Base-by-base conservation (phyloP, 2,113 vertebrate species). In the Lichenostomus cassidix region DNA sequence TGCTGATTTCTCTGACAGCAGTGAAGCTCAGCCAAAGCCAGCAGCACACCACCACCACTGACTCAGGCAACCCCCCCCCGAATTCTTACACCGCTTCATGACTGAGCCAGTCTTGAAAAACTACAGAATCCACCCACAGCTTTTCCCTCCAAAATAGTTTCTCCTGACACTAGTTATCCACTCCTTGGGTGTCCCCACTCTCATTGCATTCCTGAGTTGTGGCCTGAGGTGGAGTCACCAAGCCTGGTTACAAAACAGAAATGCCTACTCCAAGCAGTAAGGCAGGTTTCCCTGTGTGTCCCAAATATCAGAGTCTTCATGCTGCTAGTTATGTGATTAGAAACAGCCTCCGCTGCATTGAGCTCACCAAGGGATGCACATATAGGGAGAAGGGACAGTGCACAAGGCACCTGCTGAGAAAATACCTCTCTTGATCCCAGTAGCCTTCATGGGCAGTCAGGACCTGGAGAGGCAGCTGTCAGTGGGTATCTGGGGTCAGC, bases 401-500 rank as follows among this genome's bases (percentile, higher is more conserved):
- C 49, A 39, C 0, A 1, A 73, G 46, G 46, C 46, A 74, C 7
- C n/a, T 62, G 63, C 46, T 83, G 22, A 80, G 39, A 71, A 75
- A 79, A 68, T 9, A 13, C 39, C 11, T 44, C 27, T 64, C 31
- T 52, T 73, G 49, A 53, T 77, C 15, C 31, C 67, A 49, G 71
- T 10, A 76, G 75, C 52, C 65, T 46, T 23, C 20, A 21, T 8
- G 15, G 31, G 35, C 23, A 90, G 27, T 33, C 53, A 31, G 33
- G 62, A 71, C 44, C 17, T 78, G 33, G 74, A 39, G 21, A 42
- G 7, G 11, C 47, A 64, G 52, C 35, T 63, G 62, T 18, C 33
- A 2, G 0, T 5, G 11, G 39, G 42, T 7, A 0, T 20, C 5
- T 0, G 0, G 21, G 14, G 17, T 58, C 75, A 42, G 56, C 14